Percentiles rank a stretch among this genome's conserved stretches.
These are phyloP conservation scores for Nyctibius grandis DNA, from an alignment of 2,797 vertebrate genomes.

Conservation along the genomic window DNA sequence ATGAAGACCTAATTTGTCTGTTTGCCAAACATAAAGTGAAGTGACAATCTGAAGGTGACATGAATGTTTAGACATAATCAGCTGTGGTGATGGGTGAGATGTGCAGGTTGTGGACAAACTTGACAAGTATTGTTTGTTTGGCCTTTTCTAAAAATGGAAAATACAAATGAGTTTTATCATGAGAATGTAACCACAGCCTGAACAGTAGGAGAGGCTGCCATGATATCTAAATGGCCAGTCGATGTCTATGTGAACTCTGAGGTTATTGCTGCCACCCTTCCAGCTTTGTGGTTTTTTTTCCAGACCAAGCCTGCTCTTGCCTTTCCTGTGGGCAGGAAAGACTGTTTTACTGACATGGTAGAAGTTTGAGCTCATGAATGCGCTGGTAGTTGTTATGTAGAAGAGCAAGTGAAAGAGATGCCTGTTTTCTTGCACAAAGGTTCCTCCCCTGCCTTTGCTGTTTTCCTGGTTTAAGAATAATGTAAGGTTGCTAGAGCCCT, in stretches of 20 bases:
- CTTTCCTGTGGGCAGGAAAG: background rate
- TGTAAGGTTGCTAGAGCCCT: background rate
- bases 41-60: background rate
- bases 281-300: background rate
- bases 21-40: background rate
- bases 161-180: background rate
- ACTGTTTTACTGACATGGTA: background rate
- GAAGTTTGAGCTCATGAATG: background rate
- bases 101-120: background rate
- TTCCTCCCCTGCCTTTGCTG: background rate
- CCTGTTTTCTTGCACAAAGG: background rate
- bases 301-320: background rate
- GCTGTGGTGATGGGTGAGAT: background rate
- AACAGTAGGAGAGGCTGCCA: background rate
- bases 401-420: background rate
- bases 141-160: background rate
- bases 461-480: slow-evolving; percentile 18
- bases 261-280: background rate
- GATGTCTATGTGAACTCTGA: background rate
- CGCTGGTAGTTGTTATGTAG: background rate
- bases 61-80: background rate
- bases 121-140: background rate
- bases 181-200: background rate
- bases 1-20: background rate
- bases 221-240: background rate